Conservation (phyloP, 2,888 invertebrate genomes). For the Anoplius nigerrimus region DNA sequence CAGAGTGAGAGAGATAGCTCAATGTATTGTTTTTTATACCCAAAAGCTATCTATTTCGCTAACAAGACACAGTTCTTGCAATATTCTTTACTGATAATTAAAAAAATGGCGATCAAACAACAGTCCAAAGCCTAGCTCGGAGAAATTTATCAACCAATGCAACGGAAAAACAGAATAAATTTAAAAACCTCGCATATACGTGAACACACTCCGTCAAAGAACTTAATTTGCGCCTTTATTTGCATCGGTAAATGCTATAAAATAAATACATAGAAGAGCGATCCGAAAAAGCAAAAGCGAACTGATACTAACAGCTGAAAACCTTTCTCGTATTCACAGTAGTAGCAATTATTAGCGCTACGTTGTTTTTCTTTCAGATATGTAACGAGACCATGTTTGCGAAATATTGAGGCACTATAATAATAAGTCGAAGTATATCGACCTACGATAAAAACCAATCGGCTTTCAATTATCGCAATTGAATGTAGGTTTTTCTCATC, state of each 20-base stretch:
- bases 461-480: not conserved
- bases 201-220: not conserved
- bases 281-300: constrained; percentile 8
- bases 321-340: constrained; percentile 12
- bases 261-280: constrained; percentile 14
- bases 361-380: no score
- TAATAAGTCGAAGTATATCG: not conserved
- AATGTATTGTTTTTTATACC: constrained; percentile 19
- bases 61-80: constrained; percentile 20
- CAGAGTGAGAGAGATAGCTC: constrained; percentile 9
- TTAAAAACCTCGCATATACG: not conserved
- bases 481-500: no score
- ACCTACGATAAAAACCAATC: not conserved
- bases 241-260: constrained; percentile 5
- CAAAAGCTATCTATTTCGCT: constrained; percentile 11
- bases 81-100: constrained; percentile 22
- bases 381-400: no score
- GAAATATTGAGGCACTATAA: not conserved
- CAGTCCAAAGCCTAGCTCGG: constrained; percentile 34
- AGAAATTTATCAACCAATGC: constrained; percentile 29
- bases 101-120: constrained; percentile 40
- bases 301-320: constrained; percentile 17
- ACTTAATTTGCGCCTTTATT: constrained; percentile 4
- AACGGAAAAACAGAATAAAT: not conserved
- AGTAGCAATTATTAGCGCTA: constrained; percentile 2